These are phyloP conservation scores for Lasioglossum zephyrum DNA, from an alignment of 2,888 invertebrate genomes.

Conservation along the genomic window DNA sequence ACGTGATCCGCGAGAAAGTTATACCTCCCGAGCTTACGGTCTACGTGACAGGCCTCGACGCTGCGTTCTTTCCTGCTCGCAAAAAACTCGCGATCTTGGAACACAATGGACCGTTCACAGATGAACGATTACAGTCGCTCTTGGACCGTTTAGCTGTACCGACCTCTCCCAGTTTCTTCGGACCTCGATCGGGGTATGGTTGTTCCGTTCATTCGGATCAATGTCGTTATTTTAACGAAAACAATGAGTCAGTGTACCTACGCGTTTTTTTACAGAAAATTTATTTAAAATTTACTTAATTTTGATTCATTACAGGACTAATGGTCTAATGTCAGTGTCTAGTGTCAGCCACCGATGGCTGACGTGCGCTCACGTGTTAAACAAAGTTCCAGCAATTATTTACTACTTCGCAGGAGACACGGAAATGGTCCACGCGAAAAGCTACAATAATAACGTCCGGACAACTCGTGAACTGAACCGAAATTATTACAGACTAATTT, in stretches of 20 bases:
- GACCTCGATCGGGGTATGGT: no score
- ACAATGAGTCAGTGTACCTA: neutral
- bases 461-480: neutral
- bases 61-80: neutral
- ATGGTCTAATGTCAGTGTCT: no score
- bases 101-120: constrained; percentile 28
- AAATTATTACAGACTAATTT: constrained; percentile 2
- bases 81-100: neutral
- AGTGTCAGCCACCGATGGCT: no score
- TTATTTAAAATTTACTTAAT: no score
- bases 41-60: constrained; percentile 14
- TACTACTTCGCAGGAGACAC: neutral
- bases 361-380: no score
- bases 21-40: neutral
- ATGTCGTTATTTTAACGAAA: neutral
- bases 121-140: constrained; percentile 23
- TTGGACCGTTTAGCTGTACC: neutral
- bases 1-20: constrained; percentile 14
- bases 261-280: no score
- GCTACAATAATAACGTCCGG: neutral
- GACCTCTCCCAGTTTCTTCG: constrained; percentile 14
- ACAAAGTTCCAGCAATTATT: neutral
- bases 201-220: neutral
- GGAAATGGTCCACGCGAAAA: neutral
- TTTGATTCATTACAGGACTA: no score